Evolutionary conservation across 1,140 invertebrate genomes (phyloP).

Genomic region (Macrobrachium rosenbergii): DNA sequence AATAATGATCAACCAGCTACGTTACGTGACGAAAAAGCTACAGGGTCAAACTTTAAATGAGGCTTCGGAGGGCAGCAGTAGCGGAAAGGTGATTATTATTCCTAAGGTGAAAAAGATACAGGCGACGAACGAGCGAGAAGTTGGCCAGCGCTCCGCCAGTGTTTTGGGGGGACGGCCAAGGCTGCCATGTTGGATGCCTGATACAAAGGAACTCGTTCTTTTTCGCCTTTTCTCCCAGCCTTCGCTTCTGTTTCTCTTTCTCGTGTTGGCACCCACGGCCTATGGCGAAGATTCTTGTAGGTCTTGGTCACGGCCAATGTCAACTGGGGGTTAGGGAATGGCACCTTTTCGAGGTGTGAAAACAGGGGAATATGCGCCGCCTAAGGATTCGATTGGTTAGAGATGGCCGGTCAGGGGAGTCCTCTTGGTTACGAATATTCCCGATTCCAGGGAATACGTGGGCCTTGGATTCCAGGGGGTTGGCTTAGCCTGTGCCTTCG

Average conservation of each 20-base stretch:
- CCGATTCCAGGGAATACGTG: no score
- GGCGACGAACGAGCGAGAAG: conserved; percentile 19
- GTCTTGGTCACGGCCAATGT: no score
- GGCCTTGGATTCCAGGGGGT: no score
- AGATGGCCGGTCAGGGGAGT: no score
- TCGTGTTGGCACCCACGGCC: neutral
- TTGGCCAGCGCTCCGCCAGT: conserved; percentile 25
- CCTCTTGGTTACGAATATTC: no score
- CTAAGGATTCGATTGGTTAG: no score
- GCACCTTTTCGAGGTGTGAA: no score
- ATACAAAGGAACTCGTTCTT: conserved; percentile 59
- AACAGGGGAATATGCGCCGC: no score
- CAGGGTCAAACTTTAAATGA: conserved; percentile 65
- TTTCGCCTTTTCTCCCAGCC: conserved; percentile 24
- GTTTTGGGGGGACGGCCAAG: conserved; percentile 17
- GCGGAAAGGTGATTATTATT: conserved; percentile 60
- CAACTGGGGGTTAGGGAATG: no score
- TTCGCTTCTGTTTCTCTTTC: neutral
- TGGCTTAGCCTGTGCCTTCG: no score
- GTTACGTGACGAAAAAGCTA: conserved; percentile 65
- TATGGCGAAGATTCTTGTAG: no score
- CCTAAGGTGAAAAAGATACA: conserved; percentile 11
- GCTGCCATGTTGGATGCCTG: conserved; percentile 58
- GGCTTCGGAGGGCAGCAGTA: conserved; percentile 60
- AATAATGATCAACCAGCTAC: conserved; percentile 66